Evolutionary conservation across 2,797 vertebrate species (phyloP).

Genomic region (Salarias fasciatus): DNA sequence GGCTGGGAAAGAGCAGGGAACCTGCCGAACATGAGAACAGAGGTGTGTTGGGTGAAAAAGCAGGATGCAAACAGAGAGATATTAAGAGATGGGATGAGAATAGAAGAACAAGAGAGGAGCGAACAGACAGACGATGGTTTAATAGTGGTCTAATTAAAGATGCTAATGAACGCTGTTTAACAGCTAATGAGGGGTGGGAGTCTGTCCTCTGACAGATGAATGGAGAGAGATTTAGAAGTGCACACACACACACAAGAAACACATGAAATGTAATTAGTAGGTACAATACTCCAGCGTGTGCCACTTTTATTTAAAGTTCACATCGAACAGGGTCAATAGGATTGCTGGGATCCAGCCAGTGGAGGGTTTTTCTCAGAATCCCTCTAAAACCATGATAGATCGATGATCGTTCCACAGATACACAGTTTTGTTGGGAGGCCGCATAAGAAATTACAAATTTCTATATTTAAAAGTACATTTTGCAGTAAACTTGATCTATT

Average conservation of each 20-base stretch:
- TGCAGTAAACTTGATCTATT: too few relatives aligned
- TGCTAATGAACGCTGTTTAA: conserved; percentile 89
- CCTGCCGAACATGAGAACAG: conserved; percentile 45
- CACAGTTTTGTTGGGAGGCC: not conserved
- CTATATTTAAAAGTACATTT: too few relatives aligned
- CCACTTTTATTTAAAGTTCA: conserved; percentile 13
- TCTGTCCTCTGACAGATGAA: conserved; percentile 85
- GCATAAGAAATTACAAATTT: too few relatives aligned
- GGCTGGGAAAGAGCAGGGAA: conserved; percentile 31
- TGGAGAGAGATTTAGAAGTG: conserved; percentile 51
- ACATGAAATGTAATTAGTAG: conserved; percentile 6
- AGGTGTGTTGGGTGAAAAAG: conserved; percentile 34
- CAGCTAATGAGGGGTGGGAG: conserved; percentile 90
- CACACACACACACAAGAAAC: conserved; percentile 6
- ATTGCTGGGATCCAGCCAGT: not conserved
- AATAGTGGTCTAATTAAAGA: conserved; percentile 89
- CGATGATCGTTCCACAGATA: not conserved
- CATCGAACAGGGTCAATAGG: not conserved
- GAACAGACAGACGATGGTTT: conserved; percentile 75
- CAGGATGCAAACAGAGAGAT: conserved; percentile 12
- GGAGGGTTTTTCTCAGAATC: not conserved
- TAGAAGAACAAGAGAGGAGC: conserved; percentile 48
- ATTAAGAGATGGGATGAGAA: conserved; percentile 59
- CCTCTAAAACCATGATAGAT: not conserved
- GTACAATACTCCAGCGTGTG: conserved; percentile 1